Base-by-base conservation (phyloP, 2,797 vertebrate species). In the Lycodopsis pacificus region DNA sequence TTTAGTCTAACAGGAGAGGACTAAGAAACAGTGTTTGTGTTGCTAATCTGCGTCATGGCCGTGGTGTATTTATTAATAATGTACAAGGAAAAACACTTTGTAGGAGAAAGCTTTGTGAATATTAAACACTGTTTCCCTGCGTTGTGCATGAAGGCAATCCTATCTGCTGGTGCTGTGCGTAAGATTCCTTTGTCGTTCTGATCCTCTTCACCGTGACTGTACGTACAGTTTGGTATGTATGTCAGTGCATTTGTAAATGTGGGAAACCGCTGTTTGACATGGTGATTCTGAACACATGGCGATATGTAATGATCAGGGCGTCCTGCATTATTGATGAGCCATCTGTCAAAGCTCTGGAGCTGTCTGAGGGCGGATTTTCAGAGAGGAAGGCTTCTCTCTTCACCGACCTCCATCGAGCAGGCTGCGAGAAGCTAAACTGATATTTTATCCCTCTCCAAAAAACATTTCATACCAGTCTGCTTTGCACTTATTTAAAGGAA, bases 261-360 rank as follows among this genome's bases (percentile, higher is more conserved):
- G 69, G 76, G 74, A 78, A 90, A 85, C 81, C 57, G 65, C 87
- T 86, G 89, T 88, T 89, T 51, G 42, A 87, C 90, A 85, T 46
- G 76, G 74, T 76, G 85, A 68, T 66, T 73, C 64, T 88, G 87
- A 90, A 74, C 90, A 91, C 85, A 92, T 84, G 91, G 90, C 20
- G 56, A 79, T 79, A 84, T 91, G 85, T 86, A 89, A 91, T 88
- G 88, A 93, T 92, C 79, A 88, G 83, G 76, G 62, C 15, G 5
- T 79, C 62, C 56, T 93, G 86, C 83, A 93, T 94, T 93, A 95
- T 94, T 88, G 81, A 95, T 94, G 86, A 91, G 65, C 89, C 91
- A 92, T 93, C 91, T 94, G 92, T 92, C 86, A 82, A 65, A 77
- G 78, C 76, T 42, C 32, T 63, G 78, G 67, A 81, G 76, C 79